Percentiles rank a stretch among this genome's conserved stretches.
Conservation (phyloP, 2,888 invertebrate genomes). For the Ellobium chinense region DNA sequence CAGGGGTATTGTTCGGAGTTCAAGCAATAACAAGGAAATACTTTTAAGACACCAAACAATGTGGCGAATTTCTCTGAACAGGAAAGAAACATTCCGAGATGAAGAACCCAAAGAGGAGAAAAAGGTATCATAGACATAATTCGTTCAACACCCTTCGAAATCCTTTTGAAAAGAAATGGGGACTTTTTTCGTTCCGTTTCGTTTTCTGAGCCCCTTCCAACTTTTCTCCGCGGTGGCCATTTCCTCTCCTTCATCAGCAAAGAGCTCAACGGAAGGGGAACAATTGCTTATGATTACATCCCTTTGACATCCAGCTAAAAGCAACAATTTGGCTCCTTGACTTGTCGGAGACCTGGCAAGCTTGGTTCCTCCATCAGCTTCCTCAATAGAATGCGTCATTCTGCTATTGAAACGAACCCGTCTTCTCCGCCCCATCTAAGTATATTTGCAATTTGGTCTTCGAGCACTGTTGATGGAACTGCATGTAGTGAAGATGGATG, state of each 20-base stretch:
- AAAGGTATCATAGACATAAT: background rate
- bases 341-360: constrained; percentile 33
- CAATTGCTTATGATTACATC: constrained; percentile 54
- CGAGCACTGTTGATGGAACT: background rate
- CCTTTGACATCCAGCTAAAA: constrained; percentile 40
- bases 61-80: background rate
- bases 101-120: background rate
- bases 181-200: background rate
- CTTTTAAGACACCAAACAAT: background rate
- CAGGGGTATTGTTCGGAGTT: background rate
- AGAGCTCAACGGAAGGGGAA: constrained; percentile 38
- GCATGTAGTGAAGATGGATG: constrained; percentile 4
- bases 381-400: constrained; percentile 29
- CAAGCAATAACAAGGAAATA: constrained; percentile 1
- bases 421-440: constrained; percentile 7
- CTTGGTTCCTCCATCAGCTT: constrained; percentile 10
- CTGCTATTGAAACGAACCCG: constrained; percentile 3
- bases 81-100: background rate
- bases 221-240: constrained; percentile 8
- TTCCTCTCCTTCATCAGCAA: constrained; percentile 34
- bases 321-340: constrained; percentile 49
- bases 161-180: background rate
- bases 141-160: background rate
- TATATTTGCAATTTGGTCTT: constrained; percentile 28
- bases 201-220: background rate